Base-by-base conservation (phyloP, 2,797 vertebrate species). In the Yasuhikotakia modesta region DNA sequence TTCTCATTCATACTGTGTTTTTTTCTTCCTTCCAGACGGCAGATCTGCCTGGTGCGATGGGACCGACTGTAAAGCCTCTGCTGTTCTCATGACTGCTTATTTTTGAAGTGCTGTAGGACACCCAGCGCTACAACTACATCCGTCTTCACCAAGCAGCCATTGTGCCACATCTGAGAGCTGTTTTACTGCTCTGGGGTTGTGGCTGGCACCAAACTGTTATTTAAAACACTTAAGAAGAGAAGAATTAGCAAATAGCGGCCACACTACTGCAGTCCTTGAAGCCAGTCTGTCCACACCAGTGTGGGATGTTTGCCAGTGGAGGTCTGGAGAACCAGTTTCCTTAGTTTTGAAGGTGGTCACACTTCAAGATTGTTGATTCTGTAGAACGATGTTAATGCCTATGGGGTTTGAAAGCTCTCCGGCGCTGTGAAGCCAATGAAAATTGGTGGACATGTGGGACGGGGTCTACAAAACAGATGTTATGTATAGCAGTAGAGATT, bases 21-120 rank as follows among this genome's bases (percentile, higher is more conserved):
- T 83, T 76, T 82, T 74, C 52, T 63, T 68, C 53, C 48, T 67
- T 74, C 13, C 64, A 74, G 79, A 76, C 64, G 67, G 64, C 81
- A 84, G 84, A 85, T 82, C 78, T 83, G 82, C 75, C 46, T 58
- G 73, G 70, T 78, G 81, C 30, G 19, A 73, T 82, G 82, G 75
- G 82, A 78, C 65, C 16, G 66, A 70, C 63, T 24, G 78, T 46
- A 67, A 87, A 79, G 73, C 70, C 75, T 82, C 68, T 35, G 57
- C 78, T 81, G 76, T 84, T 76, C 82, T 81, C 84, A 85, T 77
- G 66, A 82, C 72, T 79, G 10, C 81, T 76, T 48, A 27, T 70
- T 64, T 82, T 73, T 83, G 24, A 79, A 45, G 72, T 45, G 46
- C 70, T 57, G 53, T 71, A 72, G 61, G 74, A 79, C 53, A 71